Evolutionary conservation across 2,888 invertebrate species (phyloP), one percentile per base, ranked within the genome.

Genomic region (Ophion slaviceki): DNA sequence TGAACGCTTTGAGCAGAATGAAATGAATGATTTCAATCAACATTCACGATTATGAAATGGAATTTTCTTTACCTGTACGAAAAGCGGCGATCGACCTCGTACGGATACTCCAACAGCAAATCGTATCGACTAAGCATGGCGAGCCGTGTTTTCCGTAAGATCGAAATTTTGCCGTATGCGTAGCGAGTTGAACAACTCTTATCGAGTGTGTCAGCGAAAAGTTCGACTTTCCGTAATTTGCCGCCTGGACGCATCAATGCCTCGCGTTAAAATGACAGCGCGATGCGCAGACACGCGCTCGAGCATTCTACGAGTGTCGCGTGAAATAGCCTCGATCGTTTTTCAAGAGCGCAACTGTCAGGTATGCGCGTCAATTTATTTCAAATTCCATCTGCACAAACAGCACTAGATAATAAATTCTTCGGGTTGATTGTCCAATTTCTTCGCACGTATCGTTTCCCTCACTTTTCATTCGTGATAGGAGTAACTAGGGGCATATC

Each of bases 121-220:
- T 76, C 76, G 76, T 57, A 67, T 76, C 36, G 76, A 66, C 40
- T 76, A 32, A 32, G 57, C 76, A 76, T 76, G 36, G 28, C 57
- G 57, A 36, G 36, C 17, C 20, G 76, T 66, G 24, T 14, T 1
- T 32, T 53, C 17, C 62, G 32, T 2, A 28, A 17, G 20, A 2
- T 3, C 17, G n/a, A 59, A 64, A 61, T 64, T 47, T 62, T 28
- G 28, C 47, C 36, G 8, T 36, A 24, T 32, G 28, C 20, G 36
- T 24, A 36, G 24, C 24, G 20, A 14, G 36, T 45, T 5, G 32
- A 67, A 36, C 36, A 64, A 32, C 7, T 28, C 53, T 53, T 57
- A 36, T 64, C n/a, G 47, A 17, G 8, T 47, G n/a, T 76, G 36
- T 67, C n/a, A 24, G 66, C 62, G 45, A 47, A n/a, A 62, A 45